Evolutionary conservation across 2,797 vertebrate genomes (phyloP), one percentile per base, ranked within the genome.

Genomic region (Taenioides sp.): DNA sequence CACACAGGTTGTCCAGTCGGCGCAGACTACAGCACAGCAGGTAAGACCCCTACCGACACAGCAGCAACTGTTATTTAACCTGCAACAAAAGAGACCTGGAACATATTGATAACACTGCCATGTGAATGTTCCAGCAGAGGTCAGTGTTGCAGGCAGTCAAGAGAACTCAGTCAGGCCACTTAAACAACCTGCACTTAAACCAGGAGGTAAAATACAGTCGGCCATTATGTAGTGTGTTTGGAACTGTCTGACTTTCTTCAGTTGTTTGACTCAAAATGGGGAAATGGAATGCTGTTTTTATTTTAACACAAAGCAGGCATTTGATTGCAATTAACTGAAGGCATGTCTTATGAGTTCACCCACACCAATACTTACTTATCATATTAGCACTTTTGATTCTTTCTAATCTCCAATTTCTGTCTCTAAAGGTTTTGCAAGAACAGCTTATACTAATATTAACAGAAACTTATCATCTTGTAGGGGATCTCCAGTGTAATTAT

Each of bases 1-100:
- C 1, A 95, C 96, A 31, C 96, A 96, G 81, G 96, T 95, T 80
- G 95, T 96, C 37, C 96, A 96, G 70, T 94, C 95, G 73, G 94
- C 94, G 73, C 95, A 96, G 86, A 92, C 91, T 20, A 82, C 91
- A 5, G 89, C 94, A 81, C 96, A 96, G 94, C 96, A 96, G 95
- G 96, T 96, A 94, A 91, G 75, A 77, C 20, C 27, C 55, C 34
- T 7, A 68, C 43, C 50, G 22, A 52, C 2, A 66, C 47, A 52
- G 25, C 9, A 37, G 68, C 6, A 71, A 9, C 4, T 70, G 6
- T 37, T 12, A 47, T 58, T 34, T 54, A 14, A 43, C 20, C 37
- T 3, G 27, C 0, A 12, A n/a, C 1, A 43, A 65, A 4, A 28
- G 69, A 63, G 54, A 63, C 43, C 17, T 12, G 5, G 52, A 43